Percentiles rank a stretch among this genome's conserved stretches.
These are phyloP conservation scores for Thera obeliscata DNA, from an alignment of 2,888 invertebrate species.

Conservation along the genomic window DNA sequence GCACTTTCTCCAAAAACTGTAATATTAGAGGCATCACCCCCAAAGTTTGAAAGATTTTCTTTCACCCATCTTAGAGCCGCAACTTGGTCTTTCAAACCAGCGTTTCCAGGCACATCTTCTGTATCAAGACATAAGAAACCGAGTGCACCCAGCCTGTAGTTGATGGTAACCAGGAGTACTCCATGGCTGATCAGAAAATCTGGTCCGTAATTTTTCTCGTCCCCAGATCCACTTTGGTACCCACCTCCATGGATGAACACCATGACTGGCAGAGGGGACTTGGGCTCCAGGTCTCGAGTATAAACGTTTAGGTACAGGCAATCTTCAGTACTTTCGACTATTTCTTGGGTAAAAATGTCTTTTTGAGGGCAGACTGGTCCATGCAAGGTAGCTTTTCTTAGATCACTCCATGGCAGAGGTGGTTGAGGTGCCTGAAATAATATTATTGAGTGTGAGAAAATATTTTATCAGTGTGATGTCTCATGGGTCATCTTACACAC, in stretches of 20 bases:
- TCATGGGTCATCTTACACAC: too few relatives aligned
- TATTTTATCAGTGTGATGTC: too few relatives aligned
- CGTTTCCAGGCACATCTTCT: slow-evolving; percentile 84
- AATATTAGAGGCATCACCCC: slow-evolving; percentile 56
- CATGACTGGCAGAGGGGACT: slow-evolving; percentile 56
- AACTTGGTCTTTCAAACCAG: slow-evolving; percentile 76
- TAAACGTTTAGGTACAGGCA: slow-evolving; percentile 65
- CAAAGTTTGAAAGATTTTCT: slow-evolving; percentile 55
- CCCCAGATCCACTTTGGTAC: slow-evolving; percentile 59
- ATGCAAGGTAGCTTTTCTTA: slow-evolving; percentile 53
- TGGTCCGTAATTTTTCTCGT: slow-evolving; percentile 79
- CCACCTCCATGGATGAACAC: slow-evolving; percentile 64
- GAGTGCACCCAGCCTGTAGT: slow-evolving; percentile 80
- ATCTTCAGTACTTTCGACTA: slow-evolving; percentile 53
- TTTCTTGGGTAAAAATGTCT: slow-evolving; percentile 48
- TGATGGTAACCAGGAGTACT: slow-evolving; percentile 82
- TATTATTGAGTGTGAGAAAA: neutral
- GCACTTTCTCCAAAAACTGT: slow-evolving; percentile 64
- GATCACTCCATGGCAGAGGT: slow-evolving; percentile 41
- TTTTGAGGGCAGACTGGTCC: slow-evolving; percentile 58
- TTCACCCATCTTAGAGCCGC: slow-evolving; percentile 59
- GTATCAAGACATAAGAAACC: slow-evolving; percentile 83
- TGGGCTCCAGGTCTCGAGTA: slow-evolving; percentile 47
- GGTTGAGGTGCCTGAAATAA: slow-evolving; percentile 43
- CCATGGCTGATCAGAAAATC: slow-evolving; percentile 81